phyloP scores from a whole-genome alignment of 2,113 vertebrate genomes.

The Meriones unguiculatus region DNA sequence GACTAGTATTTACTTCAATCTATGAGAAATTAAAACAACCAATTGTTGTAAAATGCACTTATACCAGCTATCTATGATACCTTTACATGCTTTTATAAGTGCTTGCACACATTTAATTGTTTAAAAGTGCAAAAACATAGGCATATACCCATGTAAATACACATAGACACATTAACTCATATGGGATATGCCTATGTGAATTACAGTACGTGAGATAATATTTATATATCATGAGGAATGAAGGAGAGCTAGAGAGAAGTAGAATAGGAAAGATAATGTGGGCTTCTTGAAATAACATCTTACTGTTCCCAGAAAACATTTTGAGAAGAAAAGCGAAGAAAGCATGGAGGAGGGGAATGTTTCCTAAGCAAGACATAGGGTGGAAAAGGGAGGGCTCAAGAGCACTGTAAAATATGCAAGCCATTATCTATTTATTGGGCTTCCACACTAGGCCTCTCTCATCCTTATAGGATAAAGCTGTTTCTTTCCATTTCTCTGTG shows the following conservation, averaged over 20 bases:
- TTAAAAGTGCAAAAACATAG: background rate
- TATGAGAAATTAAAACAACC: background rate
- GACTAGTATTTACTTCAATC: background rate
- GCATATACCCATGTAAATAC: background rate
- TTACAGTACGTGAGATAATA: background rate
- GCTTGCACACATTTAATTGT: too few relatives aligned
- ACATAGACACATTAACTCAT: background rate
- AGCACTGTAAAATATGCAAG: background rate
- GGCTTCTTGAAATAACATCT: too few relatives aligned
- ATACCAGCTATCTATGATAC: too few relatives aligned
- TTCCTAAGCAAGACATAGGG: background rate
- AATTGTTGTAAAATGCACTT: background rate
- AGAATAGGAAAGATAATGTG: background rate
- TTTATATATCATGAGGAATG: background rate
- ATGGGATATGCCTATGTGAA: background rate
- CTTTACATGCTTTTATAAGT: background rate
- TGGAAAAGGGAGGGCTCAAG: background rate
- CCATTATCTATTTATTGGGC: background rate
- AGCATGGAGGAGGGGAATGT: too few relatives aligned
- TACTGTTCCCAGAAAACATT: background rate
- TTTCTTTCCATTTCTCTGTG: background rate
- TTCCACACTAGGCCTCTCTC: background rate
- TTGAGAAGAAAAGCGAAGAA: background rate
- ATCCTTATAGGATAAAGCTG: background rate
- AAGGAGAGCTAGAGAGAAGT: background rate